Base-by-base conservation (phyloP, 2,888 invertebrate species). In the Netelia virgata region DNA sequence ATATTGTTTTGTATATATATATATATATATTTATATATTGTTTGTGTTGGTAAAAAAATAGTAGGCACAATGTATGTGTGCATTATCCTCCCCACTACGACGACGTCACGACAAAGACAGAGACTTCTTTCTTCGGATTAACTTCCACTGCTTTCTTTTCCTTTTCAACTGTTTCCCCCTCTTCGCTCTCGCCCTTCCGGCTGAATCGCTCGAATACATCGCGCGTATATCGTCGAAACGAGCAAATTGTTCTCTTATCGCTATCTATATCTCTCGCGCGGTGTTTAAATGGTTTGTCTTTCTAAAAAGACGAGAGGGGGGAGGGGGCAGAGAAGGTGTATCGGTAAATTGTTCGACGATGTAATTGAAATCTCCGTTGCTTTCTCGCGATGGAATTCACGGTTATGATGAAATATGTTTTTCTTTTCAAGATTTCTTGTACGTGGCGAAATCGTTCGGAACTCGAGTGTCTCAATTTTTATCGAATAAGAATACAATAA, bases 61-160 rank as follows among this genome's bases (percentile, higher is more conserved):
- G 9, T 18, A n/a, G 53, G 16, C 53, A 53, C 3, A 3, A 28
- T 16, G 2, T n/a, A 10, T 3, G 3, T n/a, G 14, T 53, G 16
- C 16, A 5, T n/a, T 16, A n/a, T 8, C 73, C 61, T 61, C 41
- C 78, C 57, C 64, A 43, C 50, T 6, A 3, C 23, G 0, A 36
- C 1, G 8, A 36, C 66, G 43, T 59, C 53, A 23, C 10, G 20
- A 18, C 57, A 16, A 57, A 18, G 16, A 9, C 57, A 16, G 16
- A 57, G 20, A 10, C 57, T 18, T 57, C 16, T 47, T 57, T 18
- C 16, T 57, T 57, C 57, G 16, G 8, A 57, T 14, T 47, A 18
- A 57, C 57, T 57, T 57, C 73, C 77, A 69, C 80, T 83, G 77
- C 80, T 83, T 85, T 85, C 83, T 85, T 85, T 82, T 83, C 43